Evolutionary conservation across 1,140 invertebrate genomes (phyloP).

Genomic region (Danaus melanippus): DNA sequence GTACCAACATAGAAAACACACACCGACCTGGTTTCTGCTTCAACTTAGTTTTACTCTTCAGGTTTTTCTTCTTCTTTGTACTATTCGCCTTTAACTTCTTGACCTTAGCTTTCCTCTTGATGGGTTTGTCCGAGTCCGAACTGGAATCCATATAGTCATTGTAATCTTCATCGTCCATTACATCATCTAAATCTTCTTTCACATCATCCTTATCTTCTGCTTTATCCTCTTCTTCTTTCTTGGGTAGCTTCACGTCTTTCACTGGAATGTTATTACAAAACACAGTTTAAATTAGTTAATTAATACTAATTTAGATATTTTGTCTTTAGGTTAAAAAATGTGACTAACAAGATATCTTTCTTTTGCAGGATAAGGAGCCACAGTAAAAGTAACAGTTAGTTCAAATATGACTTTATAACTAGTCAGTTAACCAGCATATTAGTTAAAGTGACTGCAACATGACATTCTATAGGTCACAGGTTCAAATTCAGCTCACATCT

Average conservation of each 20-base stretch:
- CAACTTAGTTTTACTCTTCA: conserved; percentile 27
- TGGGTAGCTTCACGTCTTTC: conserved; percentile 36
- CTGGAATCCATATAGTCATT: conserved; percentile 42
- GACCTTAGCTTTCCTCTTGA: conserved; percentile 37
- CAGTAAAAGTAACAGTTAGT: too few species aligned
- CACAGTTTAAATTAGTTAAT: too few species aligned
- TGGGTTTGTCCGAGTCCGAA: conserved; percentile 51
- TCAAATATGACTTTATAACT: too few species aligned
- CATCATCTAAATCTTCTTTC: conserved; percentile 19
- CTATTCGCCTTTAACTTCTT: conserved; percentile 34
- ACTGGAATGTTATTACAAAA: conserved; percentile 7
- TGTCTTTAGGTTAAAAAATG: too few species aligned
- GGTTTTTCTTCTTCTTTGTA: conserved; percentile 27
- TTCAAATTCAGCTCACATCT: too few species aligned
- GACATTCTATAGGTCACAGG: too few species aligned
- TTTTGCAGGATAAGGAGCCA: too few species aligned
- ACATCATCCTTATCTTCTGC: conserved; percentile 6
- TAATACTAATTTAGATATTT: too few species aligned
- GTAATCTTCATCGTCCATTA: conserved; percentile 30
- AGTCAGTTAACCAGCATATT: too few species aligned
- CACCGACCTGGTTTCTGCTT: conserved; percentile 19
- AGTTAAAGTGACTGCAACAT: too few species aligned
- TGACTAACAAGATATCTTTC: too few species aligned
- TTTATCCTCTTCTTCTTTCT: conserved; percentile 33
- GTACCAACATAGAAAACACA: not conserved